These are phyloP conservation scores for Stenichneumon culpator DNA, from an alignment of 2,888 invertebrate species.

Conservation along the genomic window DNA sequence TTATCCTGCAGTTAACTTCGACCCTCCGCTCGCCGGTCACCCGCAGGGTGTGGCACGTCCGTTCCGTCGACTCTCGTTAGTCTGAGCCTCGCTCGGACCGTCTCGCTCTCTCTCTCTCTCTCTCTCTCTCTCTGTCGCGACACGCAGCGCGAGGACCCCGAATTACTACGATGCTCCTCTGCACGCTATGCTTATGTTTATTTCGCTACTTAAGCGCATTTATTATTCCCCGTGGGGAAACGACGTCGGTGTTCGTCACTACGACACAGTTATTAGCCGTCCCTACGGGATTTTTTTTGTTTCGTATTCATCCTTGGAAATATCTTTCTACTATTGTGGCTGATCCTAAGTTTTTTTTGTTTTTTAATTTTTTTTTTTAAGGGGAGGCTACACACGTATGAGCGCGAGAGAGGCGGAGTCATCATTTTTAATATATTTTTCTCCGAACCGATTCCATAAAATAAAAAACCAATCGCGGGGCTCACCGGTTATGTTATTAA, in stretches of 20 bases:
- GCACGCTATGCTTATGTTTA: slow-evolving; percentile 27
- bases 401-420: too few relatives aligned
- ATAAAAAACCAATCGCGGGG: too few relatives aligned
- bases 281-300: slow-evolving; percentile 1
- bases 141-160: background rate
- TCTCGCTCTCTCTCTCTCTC: too few relatives aligned
- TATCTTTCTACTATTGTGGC: background rate
- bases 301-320: background rate
- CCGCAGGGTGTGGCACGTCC: slow-evolving; percentile 71
- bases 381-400: too few relatives aligned
- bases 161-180: slow-evolving; percentile 8
- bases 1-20: slow-evolving; percentile 69
- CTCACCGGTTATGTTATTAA: too few relatives aligned
- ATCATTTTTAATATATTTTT: too few relatives aligned
- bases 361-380: slow-evolving; percentile 9
- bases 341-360: slow-evolving; percentile 5
- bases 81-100: slow-evolving; percentile 14
- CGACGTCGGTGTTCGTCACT: background rate
- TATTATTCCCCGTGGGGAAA: slow-evolving; percentile 35
- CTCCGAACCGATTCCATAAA: too few relatives aligned
- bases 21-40: slow-evolving; percentile 59
- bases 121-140: slow-evolving; percentile 39
- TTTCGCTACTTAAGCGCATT: slow-evolving; percentile 35
- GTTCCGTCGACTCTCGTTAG: slow-evolving; percentile 65
- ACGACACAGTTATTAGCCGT: background rate